Percentiles rank a stretch among this genome's conserved stretches.
Evolutionary conservation across 1,140 invertebrate species (phyloP).

Genomic region (Nephila pilipes): DNA sequence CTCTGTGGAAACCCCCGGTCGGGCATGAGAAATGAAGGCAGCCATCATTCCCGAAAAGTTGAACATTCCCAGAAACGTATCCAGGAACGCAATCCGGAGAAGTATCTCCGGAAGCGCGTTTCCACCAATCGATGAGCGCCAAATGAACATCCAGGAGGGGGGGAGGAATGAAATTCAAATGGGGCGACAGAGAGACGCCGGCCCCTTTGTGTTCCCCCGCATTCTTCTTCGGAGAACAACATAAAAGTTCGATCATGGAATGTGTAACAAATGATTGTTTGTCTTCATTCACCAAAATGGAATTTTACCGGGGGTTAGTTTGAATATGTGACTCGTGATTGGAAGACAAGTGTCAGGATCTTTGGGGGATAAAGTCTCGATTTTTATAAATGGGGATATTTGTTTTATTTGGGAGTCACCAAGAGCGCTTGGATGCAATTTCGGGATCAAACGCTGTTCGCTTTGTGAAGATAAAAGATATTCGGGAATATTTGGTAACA

Average conservation of each 20-base stretch:
- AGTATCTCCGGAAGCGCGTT: background rate
- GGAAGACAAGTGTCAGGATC: background rate
- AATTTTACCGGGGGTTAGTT: conserved; percentile 10
- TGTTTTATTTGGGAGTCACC: too few relatives aligned
- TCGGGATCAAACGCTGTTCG: too few relatives aligned
- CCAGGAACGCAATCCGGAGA: conserved; percentile 52
- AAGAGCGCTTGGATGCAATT: too few relatives aligned
- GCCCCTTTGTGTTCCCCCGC: background rate
- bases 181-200: conserved; percentile 29
- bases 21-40: conserved; percentile 14
- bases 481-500: too few relatives aligned
- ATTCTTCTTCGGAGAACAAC: conserved; percentile 17
- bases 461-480: too few relatives aligned
- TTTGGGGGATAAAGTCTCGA: too few relatives aligned
- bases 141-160: conserved; percentile 67
- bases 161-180: conserved; percentile 53
- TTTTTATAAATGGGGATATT: too few relatives aligned
- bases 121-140: conserved; percentile 53
- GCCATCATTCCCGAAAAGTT: conserved; percentile 33
- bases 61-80: conserved; percentile 57
- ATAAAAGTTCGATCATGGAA: conserved; percentile 59
- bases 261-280: conserved; percentile 57
- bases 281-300: background rate
- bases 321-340: background rate
- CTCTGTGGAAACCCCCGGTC: background rate